Base-by-base conservation (phyloP, 2,888 invertebrate genomes). In the Deroplatys truncata region DNA sequence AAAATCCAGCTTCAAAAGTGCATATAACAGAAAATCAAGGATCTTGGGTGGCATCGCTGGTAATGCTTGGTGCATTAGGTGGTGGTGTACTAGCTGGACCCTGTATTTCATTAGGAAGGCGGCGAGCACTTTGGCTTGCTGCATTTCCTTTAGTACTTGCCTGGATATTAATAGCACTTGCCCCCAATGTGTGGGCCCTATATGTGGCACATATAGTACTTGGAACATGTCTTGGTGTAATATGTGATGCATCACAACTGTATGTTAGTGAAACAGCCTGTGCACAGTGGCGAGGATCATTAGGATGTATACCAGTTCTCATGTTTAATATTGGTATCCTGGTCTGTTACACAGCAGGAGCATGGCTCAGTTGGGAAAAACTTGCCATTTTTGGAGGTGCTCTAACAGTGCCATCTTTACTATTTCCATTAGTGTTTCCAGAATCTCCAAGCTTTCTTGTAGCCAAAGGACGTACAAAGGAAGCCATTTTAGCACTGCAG, bases 261-360 rank as follows among this genome's bases (percentile, higher is more conserved):
- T 91, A 91, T 84, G 90, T 91, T 16, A 90, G 91, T 35, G 91
- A 91, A 85, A 89, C 89, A 49, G 89, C 90, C 25, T 90, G 89
- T 7, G 43, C 91, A 4, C 85, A 90, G 7, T 88, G 90, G 90
- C 89, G 91, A 16, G 91, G 91, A 25, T 90, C 91, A 7, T 85
- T 91, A 43, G 91, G 91, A 25, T 91, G 91, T 49, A 88, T 91
- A 29, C 91, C 91, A 15, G 84, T 90, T 13, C 89, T 91, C n/a
- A 91, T 91, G 91, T 91, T 91, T 84, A 91, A 91, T 72, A 84
- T 90, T n/a, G 91, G 91, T 20, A 91, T 90, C 16, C 90, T 91
- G 28, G 9, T 88, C 10, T 89, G 90, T 84, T 91, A 90, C 83
- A 82, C 88, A 9, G 91, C 91, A 28, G 91, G 91, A 16, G 88